Evolutionary conservation across 2,888 invertebrate species (phyloP).

Genomic region (Spicauda simplicius): DNA sequence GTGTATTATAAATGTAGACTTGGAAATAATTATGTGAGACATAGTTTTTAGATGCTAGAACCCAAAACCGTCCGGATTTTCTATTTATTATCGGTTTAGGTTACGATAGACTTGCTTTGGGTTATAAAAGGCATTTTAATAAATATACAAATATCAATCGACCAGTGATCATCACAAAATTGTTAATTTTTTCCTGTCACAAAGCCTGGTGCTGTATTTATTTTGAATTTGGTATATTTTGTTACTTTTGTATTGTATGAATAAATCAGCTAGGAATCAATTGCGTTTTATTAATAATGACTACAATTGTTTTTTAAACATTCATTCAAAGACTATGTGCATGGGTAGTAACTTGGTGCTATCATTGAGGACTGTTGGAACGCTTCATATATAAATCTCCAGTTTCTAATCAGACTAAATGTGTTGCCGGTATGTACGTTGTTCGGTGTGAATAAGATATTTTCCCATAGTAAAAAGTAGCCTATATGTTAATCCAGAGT

Average conservation of each 20-base stretch:
- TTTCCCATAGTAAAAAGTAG: no score
- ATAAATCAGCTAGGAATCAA: conserved; percentile 34
- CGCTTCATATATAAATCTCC: no score
- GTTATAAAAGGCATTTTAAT: neutral
- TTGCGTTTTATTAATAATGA: conserved; percentile 1
- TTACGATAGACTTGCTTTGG: conserved; percentile 54
- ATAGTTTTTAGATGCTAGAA: conserved; percentile 21
- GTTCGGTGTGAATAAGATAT: no score
- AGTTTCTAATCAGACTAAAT: no score
- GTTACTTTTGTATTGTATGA: conserved; percentile 37
- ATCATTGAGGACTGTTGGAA: no score
- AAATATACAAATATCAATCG: neutral
- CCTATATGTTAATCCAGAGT: no score
- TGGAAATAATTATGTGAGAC: neutral
- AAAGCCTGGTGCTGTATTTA: conserved; percentile 48
- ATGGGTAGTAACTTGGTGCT: no score
- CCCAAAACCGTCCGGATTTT: conserved; percentile 27
- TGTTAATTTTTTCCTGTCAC: conserved; percentile 48
- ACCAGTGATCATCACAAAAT: conserved; percentile 59
- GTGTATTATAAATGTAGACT: neutral
- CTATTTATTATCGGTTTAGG: conserved; percentile 53
- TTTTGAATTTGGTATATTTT: conserved; percentile 34
- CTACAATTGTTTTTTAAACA: no score
- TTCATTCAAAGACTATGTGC: no score
- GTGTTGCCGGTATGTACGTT: no score